Conservation (phyloP, 2,888 invertebrate species). For the Rutpela maculata region DNA sequence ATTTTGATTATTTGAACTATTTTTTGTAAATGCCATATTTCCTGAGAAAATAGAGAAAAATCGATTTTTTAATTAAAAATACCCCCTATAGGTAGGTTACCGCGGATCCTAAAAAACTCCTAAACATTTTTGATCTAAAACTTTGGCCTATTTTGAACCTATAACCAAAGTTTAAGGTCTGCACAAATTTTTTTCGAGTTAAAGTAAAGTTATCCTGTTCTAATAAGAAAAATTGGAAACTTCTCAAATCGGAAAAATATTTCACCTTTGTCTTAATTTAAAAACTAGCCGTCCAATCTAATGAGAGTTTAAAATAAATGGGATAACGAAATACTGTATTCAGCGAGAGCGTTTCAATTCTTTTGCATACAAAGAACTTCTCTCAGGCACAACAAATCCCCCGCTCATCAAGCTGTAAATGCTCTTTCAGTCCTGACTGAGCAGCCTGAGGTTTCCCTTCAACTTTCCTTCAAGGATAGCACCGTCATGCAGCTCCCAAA, state of each 20-base stretch:
- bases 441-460: conserved; percentile 3
- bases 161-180: too few relatives aligned
- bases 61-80: too few relatives aligned
- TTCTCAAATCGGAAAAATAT: background rate
- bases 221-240: too few relatives aligned
- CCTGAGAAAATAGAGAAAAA: too few relatives aligned
- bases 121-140: too few relatives aligned
- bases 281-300: background rate
- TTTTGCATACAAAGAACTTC: conserved; percentile 2
- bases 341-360: background rate
- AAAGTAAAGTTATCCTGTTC: too few relatives aligned
- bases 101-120: too few relatives aligned
- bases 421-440: background rate
- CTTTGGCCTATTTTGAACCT: too few relatives aligned
- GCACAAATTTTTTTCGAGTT: too few relatives aligned
- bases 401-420: conserved; percentile 4
- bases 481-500: background rate
- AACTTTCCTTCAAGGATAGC: background rate
- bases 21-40: too few relatives aligned
- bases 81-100: too few relatives aligned
- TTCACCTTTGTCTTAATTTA: background rate
- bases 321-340: background rate
- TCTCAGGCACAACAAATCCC: background rate
- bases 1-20: too few relatives aligned
- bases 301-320: conserved; percentile 3